These are phyloP conservation scores for Syrrhaptes paradoxus DNA, from an alignment of 2,113 vertebrate genomes.

Conservation along the genomic window DNA sequence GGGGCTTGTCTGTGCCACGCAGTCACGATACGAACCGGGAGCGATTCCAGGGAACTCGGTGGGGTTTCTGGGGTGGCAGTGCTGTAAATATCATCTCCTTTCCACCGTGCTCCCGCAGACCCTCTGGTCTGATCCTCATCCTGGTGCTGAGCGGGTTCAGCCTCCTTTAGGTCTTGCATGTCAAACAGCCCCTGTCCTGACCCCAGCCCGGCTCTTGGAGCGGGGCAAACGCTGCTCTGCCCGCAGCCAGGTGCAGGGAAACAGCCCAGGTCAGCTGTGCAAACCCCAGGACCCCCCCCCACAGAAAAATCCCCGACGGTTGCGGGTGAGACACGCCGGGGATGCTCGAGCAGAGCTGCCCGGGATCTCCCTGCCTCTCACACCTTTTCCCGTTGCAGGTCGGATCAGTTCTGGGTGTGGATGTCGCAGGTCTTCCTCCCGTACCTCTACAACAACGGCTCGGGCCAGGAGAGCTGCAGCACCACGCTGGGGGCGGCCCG, in stretches of 20 bases:
- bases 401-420: slow-evolving; percentile 88
- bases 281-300: too few relatives aligned
- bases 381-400: slow-evolving; percentile 59
- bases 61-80: neutral
- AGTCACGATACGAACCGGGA: accelerated
- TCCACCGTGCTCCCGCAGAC: neutral
- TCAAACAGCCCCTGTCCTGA: neutral
- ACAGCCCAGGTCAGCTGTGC: neutral
- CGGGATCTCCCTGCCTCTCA: neutral
- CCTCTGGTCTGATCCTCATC: neutral
- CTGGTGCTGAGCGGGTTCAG: neutral
- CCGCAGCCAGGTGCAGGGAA: neutral
- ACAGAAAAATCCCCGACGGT: too few relatives aligned
- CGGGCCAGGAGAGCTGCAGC: slow-evolving; percentile 77
- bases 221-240: neutral
- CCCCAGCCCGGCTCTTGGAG: neutral
- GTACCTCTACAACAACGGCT: slow-evolving; percentile 78
- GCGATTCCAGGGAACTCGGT: neutral
- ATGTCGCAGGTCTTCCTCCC: slow-evolving; percentile 86
- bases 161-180: neutral
- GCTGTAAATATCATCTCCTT: neutral
- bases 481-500: slow-evolving; percentile 81
- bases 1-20: accelerated
- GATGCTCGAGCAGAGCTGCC: too few relatives aligned
- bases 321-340: accelerated